Percentiles rank a stretch among this genome's conserved stretches.
phyloP scores from a whole-genome alignment of 2,113 vertebrate genomes.

The Setophaga kirtlandii region DNA sequence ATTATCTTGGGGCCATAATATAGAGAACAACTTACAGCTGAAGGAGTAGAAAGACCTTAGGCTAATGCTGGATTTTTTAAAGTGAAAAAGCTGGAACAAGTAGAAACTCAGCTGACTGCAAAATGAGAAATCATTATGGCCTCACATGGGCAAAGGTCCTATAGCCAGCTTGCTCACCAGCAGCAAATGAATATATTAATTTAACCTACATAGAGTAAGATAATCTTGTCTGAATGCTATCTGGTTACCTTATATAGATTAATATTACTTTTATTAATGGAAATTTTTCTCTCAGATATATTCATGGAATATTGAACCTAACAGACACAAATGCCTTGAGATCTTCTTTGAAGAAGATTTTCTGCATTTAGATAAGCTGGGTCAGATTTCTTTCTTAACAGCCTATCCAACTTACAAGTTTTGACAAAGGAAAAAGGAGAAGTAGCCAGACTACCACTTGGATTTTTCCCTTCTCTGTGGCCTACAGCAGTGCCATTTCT shows the following conservation, averaged over 20 bases:
- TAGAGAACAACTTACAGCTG: not conserved
- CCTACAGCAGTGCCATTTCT: not conserved
- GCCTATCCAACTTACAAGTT: not conserved
- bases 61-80: not conserved
- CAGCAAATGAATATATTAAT: not conserved
- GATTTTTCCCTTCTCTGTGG: not conserved
- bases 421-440: not conserved
- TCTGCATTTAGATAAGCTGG: not conserved
- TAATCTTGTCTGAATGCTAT: not conserved
- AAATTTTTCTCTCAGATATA: not conserved
- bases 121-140: not conserved
- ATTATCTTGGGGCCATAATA: not conserved
- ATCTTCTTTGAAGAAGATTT: not conserved
- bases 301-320: not conserved
- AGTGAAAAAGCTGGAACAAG: not conserved
- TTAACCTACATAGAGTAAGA: not conserved
- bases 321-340: not conserved
- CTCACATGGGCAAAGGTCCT: not conserved
- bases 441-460: not conserved
- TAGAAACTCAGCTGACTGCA: not conserved
- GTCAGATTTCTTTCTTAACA: conserved; percentile 2
- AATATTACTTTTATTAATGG: not conserved
- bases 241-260: not conserved
- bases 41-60: not conserved
- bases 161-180: not conserved